Conservation (phyloP, 2,888 invertebrate species). For the Ectemnius continuus region DNA sequence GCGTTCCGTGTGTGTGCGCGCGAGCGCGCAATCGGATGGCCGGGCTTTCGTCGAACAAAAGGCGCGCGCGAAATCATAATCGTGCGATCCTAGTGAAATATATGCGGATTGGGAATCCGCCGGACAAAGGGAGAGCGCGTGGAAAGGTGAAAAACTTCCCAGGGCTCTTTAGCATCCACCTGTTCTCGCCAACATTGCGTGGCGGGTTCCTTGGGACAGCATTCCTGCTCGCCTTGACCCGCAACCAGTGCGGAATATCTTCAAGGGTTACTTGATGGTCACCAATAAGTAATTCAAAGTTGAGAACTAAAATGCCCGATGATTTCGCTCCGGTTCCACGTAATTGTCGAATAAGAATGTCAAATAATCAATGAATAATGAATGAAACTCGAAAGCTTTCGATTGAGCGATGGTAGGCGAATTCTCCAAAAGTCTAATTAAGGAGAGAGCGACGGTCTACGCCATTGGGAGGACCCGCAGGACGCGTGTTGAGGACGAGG, state of each 20-base stretch:
- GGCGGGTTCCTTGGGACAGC: neutral
- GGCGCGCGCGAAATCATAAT: neutral
- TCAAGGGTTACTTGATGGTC: too few relatives aligned
- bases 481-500: neutral
- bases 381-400: too few relatives aligned
- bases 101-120: neutral
- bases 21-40: neutral
- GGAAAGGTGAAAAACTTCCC: slow-evolving; percentile 31
- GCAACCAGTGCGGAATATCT: too few relatives aligned
- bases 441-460: neutral
- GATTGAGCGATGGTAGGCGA: neutral
- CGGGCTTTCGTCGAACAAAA: neutral
- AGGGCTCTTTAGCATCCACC: slow-evolving; percentile 47
- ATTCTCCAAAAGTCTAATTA: neutral
- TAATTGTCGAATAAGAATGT: too few relatives aligned
- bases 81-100: neutral
- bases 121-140: neutral
- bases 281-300: too few relatives aligned
- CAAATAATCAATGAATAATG: too few relatives aligned
- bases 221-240: too few relatives aligned
- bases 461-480: slow-evolving; percentile 17
- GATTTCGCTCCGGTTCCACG: too few relatives aligned
- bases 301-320: too few relatives aligned
- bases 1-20: neutral
- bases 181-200: slow-evolving; percentile 55